Conservation (phyloP, 2,113 vertebrate genomes). For the Platycercus adscitus region DNA sequence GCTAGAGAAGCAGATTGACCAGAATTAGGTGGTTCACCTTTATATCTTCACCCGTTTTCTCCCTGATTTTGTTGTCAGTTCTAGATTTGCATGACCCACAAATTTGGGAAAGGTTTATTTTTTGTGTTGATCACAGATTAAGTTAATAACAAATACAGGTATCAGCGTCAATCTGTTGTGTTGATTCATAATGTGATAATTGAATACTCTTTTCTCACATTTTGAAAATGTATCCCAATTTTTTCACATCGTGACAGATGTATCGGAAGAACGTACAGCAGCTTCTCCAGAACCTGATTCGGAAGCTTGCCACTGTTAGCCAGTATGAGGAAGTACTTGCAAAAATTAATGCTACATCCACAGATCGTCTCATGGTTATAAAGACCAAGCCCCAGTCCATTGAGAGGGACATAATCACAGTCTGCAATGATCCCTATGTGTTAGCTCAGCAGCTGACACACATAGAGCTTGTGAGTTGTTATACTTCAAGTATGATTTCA, state of each 20-base stretch:
- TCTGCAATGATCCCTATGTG: slow-evolving; percentile 90
- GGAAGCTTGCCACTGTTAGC: slow-evolving; percentile 84
- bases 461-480: slow-evolving; percentile 88
- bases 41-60: background rate
- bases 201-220: background rate
- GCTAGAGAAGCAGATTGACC: background rate
- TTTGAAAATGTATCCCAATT: background rate
- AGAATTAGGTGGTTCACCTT: background rate
- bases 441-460: slow-evolving; percentile 95
- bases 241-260: slow-evolving; percentile 68
- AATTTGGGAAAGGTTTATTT: background rate
- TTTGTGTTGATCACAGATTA: background rate
- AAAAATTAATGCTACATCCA: slow-evolving; percentile 83
- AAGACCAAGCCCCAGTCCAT: slow-evolving; percentile 89
- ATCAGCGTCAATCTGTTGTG: background rate
- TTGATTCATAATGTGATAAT: background rate
- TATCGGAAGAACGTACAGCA: slow-evolving; percentile 88
- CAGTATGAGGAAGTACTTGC: slow-evolving; percentile 93
- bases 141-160: background rate
- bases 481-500: background rate
- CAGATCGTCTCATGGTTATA: slow-evolving; percentile 82
- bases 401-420: slow-evolving; percentile 87
- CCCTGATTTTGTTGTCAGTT: background rate
- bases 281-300: slow-evolving; percentile 87
- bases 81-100: background rate